Conservation (phyloP, 2,113 vertebrate genomes). For the Alethe diademata region DNA sequence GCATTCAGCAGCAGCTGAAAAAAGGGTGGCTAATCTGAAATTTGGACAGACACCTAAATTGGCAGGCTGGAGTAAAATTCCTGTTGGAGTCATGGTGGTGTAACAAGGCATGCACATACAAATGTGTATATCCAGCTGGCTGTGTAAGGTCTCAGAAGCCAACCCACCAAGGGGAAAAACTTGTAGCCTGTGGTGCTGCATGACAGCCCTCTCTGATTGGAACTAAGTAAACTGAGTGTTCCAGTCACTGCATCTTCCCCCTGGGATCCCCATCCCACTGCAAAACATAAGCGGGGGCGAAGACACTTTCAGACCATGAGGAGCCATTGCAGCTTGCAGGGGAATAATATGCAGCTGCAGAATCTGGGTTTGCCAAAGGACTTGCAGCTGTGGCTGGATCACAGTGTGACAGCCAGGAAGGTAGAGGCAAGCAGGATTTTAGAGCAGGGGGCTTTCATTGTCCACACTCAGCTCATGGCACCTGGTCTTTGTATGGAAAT, state of each 20-base stretch:
- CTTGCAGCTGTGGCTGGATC: neutral
- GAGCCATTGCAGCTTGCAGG: neutral
- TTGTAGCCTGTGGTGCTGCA: neutral
- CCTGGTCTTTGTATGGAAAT: neutral
- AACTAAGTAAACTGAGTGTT: neutral
- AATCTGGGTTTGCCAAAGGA: neutral
- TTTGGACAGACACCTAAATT: neutral
- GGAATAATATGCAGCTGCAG: neutral
- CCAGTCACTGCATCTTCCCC: fast-evolving
- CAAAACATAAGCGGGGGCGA: neutral
- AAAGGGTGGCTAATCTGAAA: neutral
- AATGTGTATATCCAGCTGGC: neutral
- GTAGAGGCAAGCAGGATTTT: neutral
- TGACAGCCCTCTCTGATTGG: neutral
- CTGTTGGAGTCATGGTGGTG: neutral
- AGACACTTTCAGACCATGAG: neutral
- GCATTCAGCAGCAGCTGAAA: neutral
- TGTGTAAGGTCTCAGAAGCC: neutral
- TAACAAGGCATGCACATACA: neutral
- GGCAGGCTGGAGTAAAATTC: neutral
- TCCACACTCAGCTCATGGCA: neutral
- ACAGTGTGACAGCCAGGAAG: fast-evolving
- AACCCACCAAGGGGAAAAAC: neutral
- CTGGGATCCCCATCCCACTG: neutral
- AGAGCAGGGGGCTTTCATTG: neutral